These are phyloP conservation scores for Phalacrocorax brasilianus DNA, from an alignment of 2,113 vertebrate genomes.

Conservation along the genomic window DNA sequence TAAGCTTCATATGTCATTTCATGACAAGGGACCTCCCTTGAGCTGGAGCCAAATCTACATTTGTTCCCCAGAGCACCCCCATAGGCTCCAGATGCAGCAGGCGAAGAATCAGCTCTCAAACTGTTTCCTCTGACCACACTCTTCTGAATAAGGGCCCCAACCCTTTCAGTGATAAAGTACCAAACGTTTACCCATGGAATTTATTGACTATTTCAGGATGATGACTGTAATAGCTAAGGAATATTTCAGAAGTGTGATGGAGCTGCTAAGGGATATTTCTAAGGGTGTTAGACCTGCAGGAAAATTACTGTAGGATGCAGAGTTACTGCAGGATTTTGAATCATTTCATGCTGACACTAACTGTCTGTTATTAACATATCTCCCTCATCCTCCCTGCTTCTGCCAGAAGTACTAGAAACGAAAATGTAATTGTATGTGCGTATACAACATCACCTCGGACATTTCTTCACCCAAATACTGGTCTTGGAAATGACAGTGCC, in stretches of 20 bases:
- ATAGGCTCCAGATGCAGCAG: not conserved
- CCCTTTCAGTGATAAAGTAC: not conserved
- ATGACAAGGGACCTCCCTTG: conserved; percentile 42
- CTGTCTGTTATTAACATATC: not conserved
- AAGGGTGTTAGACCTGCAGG: not conserved
- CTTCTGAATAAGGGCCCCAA: not conserved
- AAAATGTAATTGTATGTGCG: not conserved
- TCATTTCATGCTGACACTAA: not conserved
- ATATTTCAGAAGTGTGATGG: not conserved
- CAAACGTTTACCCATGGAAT: not conserved
- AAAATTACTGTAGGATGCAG: not conserved
- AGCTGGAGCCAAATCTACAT: not conserved
- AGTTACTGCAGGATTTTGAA: not conserved
- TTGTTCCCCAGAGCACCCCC: not conserved
- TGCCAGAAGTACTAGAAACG: not conserved
- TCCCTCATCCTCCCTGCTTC: not conserved
- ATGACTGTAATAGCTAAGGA: not conserved
- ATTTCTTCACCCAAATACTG: not conserved
- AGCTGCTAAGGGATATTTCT: not conserved
- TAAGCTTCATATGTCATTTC: conserved; percentile 50
- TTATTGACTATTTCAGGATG: not conserved
- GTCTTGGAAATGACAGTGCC: not conserved
- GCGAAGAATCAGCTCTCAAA: not conserved
- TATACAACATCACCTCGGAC: not conserved
- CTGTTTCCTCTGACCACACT: not conserved